Conservation (phyloP, 2,888 invertebrate genomes). For the Cheilosia vernalis region DNA sequence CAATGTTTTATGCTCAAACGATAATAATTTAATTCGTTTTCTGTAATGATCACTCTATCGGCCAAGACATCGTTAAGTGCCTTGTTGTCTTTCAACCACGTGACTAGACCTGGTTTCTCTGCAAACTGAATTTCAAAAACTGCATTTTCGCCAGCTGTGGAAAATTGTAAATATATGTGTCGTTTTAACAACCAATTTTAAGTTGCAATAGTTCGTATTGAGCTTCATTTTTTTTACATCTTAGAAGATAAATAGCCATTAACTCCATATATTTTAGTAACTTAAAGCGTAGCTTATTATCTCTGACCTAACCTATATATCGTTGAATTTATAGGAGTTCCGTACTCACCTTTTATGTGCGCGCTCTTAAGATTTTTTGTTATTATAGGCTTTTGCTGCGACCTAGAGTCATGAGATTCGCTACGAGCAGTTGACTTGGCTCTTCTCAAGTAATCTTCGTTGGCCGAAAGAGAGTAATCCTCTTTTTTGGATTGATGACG, state of each 20-base stretch:
- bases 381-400: conserved; percentile 88
- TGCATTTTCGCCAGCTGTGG: conserved; percentile 91
- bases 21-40: conserved; percentile 86
- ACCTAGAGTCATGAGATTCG: conserved; percentile 77
- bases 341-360: conserved; percentile 89
- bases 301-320: background rate
- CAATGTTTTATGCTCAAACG: conserved; percentile 91
- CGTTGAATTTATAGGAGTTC: background rate
- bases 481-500: conserved; percentile 44
- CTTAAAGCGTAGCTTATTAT: no score
- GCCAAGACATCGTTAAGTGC: conserved; percentile 90
- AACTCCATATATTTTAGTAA: no score
- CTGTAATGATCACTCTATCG: conserved; percentile 88
- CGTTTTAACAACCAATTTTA: no score
- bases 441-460: conserved; percentile 45
- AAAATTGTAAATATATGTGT: no score
- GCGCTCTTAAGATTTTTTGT: conserved; percentile 90
- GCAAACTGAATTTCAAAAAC: conserved; percentile 91
- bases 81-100: conserved; percentile 95
- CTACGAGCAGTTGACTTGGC: conserved; percentile 65
- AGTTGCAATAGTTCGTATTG: no score
- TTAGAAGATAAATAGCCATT: no score
- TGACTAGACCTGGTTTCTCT: conserved; percentile 87
- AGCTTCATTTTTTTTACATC: no score
- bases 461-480: conserved; percentile 26